Percentiles rank a stretch among this genome's conserved stretches.
Evolutionary conservation across 2,797 vertebrate genomes (phyloP).

Genomic region (Etheostoma perlongum): DNA sequence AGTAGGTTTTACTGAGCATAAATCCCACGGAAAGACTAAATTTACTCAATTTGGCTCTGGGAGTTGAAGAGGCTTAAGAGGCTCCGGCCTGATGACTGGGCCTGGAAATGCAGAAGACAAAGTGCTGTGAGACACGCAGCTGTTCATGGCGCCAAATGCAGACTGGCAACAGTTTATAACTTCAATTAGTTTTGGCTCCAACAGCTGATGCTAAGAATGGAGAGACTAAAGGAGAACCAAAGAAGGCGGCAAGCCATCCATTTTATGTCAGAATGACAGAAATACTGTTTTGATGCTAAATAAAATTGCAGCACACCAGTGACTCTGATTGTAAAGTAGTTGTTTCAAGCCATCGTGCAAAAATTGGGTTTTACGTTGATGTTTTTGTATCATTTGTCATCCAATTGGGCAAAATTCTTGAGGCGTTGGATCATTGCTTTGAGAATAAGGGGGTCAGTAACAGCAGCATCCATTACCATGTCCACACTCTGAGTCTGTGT

Average conservation of each 20-base stretch:
- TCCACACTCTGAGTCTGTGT: constrained; percentile 37
- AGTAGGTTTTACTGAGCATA: constrained; percentile 39
- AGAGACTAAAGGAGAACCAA: constrained; percentile 44
- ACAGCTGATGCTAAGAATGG: constrained; percentile 67
- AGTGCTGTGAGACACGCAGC: constrained; percentile 62
- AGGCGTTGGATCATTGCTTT: constrained; percentile 27
- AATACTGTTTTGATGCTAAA: neutral
- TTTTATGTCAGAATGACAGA: constrained; percentile 17
- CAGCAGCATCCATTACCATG: constrained; percentile 38
- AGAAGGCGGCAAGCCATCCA: constrained; percentile 33
- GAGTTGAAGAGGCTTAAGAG: constrained; percentile 31
- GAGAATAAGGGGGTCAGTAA: constrained; percentile 51
- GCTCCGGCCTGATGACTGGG: constrained; percentile 33
- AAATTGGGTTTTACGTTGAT: neutral
- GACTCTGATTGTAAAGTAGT: neutral
- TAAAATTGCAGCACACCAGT: constrained; percentile 2
- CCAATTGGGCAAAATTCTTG: constrained; percentile 13
- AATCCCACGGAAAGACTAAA: constrained; percentile 46
- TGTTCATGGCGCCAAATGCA: constrained; percentile 62
- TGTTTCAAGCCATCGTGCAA: neutral
- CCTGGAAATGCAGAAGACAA: constrained; percentile 52
- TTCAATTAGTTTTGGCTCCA: constrained; percentile 73
- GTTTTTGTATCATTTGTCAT: neutral
- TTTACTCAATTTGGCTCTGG: constrained; percentile 41
- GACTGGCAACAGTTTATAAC: constrained; percentile 67